These are phyloP conservation scores for Onthophagus sagittarius DNA, from an alignment of 2,888 invertebrate genomes.

Conservation along the genomic window DNA sequence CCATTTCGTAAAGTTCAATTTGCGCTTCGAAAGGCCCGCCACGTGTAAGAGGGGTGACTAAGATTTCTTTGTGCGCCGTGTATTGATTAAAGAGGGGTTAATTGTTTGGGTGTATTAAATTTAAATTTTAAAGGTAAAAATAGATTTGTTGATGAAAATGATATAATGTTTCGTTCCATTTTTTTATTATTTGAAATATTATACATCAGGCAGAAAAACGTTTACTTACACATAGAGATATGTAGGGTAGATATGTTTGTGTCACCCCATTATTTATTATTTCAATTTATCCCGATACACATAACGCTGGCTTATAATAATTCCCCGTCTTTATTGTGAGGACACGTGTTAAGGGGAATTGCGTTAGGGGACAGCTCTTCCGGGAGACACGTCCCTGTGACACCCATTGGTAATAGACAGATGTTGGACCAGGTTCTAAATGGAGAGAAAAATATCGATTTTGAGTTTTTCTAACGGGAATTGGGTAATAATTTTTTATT, in stretches of 20 bases:
- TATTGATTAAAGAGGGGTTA: no score
- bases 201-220: background rate
- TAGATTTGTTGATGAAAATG: no score
- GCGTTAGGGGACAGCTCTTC: constrained; percentile 2
- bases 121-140: no score
- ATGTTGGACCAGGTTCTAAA: background rate
- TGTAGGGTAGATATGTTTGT: background rate
- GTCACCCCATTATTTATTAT: background rate
- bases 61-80: no score
- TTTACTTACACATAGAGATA: background rate
- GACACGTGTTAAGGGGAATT: constrained; percentile 5
- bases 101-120: no score
- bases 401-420: background rate
- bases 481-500: background rate
- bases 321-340: constrained; percentile 4
- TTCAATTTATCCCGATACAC: background rate
- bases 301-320: background rate
- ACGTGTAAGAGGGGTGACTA: no score
- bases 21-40: no score
- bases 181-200: background rate
- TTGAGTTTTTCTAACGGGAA: background rate
- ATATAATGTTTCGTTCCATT: background rate
- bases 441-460: background rate
- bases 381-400: background rate
- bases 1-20: no score